Percentiles rank a stretch among this genome's conserved stretches.
Evolutionary conservation across 2,888 invertebrate genomes (phyloP).

Genomic region (Theretra japonica): DNA sequence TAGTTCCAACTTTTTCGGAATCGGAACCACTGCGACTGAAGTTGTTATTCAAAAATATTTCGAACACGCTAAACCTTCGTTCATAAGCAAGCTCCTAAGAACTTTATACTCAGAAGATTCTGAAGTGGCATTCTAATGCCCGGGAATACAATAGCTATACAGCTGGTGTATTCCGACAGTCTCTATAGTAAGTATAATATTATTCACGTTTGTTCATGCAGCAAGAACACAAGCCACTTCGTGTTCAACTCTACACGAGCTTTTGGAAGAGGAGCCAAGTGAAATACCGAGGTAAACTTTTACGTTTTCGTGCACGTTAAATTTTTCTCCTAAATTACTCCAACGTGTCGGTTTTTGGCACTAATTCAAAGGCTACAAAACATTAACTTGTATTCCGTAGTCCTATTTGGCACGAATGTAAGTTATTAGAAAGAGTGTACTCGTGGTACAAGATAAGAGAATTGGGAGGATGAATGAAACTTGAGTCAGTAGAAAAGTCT

Average conservation of each 20-base stretch:
- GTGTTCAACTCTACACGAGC: conserved; percentile 81
- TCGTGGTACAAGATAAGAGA: neutral
- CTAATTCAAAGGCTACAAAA: conserved; percentile 47
- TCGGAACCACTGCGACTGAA: neutral
- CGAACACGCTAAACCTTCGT: neutral
- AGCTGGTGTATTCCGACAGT: neutral
- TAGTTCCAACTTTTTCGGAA: neutral
- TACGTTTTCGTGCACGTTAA: conserved; percentile 36
- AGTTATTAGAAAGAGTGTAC: conserved; percentile 10
- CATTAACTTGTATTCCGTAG: conserved; percentile 8
- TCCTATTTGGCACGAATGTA: conserved; percentile 45
- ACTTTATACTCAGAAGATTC: conserved; percentile 16
- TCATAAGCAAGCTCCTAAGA: conserved; percentile 3
- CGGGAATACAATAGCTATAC: neutral
- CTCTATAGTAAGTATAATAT: neutral
- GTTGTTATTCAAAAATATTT: conserved; percentile 21
- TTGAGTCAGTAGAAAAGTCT: neutral
- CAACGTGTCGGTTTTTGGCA: conserved; percentile 52
- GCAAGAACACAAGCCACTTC: conserved; percentile 82
- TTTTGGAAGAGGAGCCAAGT: conserved; percentile 77
- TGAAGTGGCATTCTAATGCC: neutral
- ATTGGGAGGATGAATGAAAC: neutral
- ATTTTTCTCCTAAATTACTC: conserved; percentile 41
- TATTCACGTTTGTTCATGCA: conserved; percentile 48
- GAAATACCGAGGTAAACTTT: conserved; percentile 78